phyloP scores from a whole-genome alignment of 2,888 invertebrate species.

The Pheosia tremula region DNA sequence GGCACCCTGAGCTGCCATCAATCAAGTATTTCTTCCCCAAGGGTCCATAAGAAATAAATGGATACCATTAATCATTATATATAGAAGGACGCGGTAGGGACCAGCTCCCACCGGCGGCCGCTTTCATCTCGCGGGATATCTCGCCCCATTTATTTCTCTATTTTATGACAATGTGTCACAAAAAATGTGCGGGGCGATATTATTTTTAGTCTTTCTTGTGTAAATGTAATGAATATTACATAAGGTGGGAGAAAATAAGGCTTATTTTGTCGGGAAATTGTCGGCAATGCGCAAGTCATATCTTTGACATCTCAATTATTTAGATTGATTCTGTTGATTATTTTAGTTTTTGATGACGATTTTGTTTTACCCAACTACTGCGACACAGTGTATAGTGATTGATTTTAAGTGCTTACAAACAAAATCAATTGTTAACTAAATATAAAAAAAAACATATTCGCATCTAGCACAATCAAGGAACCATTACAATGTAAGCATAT shows the following conservation, averaged over 20 bases:
- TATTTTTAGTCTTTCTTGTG: slow-evolving; percentile 27
- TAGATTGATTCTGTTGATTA: background rate
- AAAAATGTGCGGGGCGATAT: slow-evolving; percentile 26
- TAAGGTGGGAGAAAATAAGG: slow-evolving; percentile 14
- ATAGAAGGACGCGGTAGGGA: slow-evolving; percentile 62
- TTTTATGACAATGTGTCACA: slow-evolving; percentile 44
- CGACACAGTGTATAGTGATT: too few relatives aligned
- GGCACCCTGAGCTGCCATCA: slow-evolving; percentile 63
- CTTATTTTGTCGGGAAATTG: slow-evolving; percentile 9
- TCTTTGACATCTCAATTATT: background rate
- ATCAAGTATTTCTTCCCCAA: slow-evolving; percentile 70
- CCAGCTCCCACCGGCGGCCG: slow-evolving; percentile 48
- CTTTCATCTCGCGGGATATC: slow-evolving; percentile 56
- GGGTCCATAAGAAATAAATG: slow-evolving; percentile 66
- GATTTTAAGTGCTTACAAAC: too few relatives aligned
- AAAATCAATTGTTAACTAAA: too few relatives aligned
- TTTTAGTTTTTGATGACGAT: background rate
- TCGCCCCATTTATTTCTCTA: slow-evolving; percentile 45
- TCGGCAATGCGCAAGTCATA: background rate
- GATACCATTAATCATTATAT: slow-evolving; percentile 78
- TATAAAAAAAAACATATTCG: too few relatives aligned
- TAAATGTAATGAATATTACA: slow-evolving; percentile 27
- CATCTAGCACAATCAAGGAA: too few relatives aligned
- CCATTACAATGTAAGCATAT: too few relatives aligned
- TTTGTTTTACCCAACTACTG: too few relatives aligned